Evolutionary conservation across 1,140 invertebrate species (phyloP).

Genomic region (Helicoverpa zea): DNA sequence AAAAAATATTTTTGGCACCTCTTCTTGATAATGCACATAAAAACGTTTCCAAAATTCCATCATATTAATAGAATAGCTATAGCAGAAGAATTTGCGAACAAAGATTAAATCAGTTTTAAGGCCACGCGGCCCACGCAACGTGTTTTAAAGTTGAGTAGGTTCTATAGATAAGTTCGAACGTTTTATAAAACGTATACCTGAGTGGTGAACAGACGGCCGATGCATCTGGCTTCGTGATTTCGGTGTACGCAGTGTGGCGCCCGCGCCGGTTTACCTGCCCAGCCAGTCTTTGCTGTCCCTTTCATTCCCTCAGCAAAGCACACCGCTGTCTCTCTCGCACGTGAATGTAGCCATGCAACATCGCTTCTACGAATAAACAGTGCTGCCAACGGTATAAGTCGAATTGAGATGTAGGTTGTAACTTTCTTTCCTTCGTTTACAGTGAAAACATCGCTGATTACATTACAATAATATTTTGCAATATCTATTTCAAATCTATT

Average conservation of each 20-base stretch:
- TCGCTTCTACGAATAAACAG: slow-evolving; percentile 53
- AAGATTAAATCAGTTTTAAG: slow-evolving; percentile 40
- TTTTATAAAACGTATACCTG: slow-evolving; percentile 43
- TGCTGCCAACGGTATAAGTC: slow-evolving; percentile 43
- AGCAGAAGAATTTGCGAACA: slow-evolving; percentile 33
- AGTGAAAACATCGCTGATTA: not conserved
- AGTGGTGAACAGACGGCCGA: slow-evolving; percentile 50
- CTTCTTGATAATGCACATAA: not conserved
- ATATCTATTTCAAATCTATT: not conserved
- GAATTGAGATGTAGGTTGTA: slow-evolving; percentile 48
- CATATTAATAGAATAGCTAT: not conserved
- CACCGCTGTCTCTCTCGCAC: slow-evolving; percentile 50
- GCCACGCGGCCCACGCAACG: slow-evolving; percentile 31
- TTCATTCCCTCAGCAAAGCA: slow-evolving; percentile 38
- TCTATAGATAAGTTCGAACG: slow-evolving; percentile 25
- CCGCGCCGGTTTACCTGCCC: slow-evolving; percentile 58
- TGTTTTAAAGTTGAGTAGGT: slow-evolving; percentile 37
- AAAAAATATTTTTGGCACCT: not conserved
- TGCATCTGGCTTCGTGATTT: slow-evolving; percentile 68
- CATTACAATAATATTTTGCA: slow-evolving; percentile 11
- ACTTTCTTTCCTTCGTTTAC: slow-evolving; percentile 35
- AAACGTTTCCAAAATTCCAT: not conserved
- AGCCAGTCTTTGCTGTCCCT: slow-evolving; percentile 60
- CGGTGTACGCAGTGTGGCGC: slow-evolving; percentile 58
- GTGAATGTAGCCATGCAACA: slow-evolving; percentile 57